These are phyloP conservation scores for Antheraea pernyi DNA, from an alignment of 1,140 invertebrate species.

Conservation along the genomic window DNA sequence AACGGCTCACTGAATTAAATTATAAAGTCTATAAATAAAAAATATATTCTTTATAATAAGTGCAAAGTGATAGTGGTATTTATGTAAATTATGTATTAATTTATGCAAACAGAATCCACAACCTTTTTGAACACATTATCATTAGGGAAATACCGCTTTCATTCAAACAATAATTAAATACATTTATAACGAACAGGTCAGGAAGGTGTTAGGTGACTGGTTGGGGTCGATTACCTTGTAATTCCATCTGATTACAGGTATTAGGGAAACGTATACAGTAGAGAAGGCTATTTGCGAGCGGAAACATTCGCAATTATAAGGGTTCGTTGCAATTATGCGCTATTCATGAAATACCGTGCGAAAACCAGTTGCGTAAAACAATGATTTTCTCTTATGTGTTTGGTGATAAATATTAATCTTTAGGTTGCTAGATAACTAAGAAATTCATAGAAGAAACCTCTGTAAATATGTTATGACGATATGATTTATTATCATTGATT, in stretches of 20 bases:
- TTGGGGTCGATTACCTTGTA: neutral
- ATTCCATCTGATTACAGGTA: conserved; percentile 3
- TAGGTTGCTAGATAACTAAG: too few species aligned
- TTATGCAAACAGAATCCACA: too few species aligned
- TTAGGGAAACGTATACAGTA: neutral
- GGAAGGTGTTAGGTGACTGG: neutral
- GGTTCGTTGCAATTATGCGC: neutral
- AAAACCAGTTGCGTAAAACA: neutral
- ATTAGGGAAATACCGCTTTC: neutral
- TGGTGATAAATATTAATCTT: too few species aligned
- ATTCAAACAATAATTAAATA: neutral
- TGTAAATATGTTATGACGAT: neutral
- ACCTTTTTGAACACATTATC: neutral
- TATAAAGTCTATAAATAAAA: too few species aligned
- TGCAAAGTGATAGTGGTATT: too few species aligned
- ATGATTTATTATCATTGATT: neutral
- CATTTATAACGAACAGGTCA: neutral
- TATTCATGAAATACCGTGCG: neutral
- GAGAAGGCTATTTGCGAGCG: neutral
- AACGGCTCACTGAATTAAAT: too few species aligned
- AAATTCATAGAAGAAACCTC: too few species aligned
- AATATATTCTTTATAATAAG: too few species aligned
- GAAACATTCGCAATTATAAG: neutral
- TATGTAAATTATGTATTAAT: too few species aligned
- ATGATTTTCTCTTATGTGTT: too few species aligned